Evolutionary conservation across 1,140 invertebrate species (phyloP).

Genomic region (Lucilia sericata): DNA sequence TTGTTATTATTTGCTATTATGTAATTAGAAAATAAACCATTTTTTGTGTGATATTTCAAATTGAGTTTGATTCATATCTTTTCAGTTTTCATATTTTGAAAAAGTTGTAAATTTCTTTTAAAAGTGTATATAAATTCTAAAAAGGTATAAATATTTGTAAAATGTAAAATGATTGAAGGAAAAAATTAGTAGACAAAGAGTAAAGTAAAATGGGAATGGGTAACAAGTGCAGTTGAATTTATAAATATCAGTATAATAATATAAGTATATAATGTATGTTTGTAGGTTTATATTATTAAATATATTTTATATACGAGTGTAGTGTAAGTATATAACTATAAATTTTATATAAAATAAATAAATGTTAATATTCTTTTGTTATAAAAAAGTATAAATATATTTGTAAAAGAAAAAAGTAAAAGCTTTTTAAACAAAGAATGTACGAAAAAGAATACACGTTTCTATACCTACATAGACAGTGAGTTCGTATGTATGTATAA

Average conservation of each 20-base stretch:
- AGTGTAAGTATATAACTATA: background rate
- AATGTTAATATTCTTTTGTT: background rate
- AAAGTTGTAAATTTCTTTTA: background rate
- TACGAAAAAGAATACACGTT: no score
- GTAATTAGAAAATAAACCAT: conserved; percentile 13
- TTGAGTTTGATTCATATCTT: background rate
- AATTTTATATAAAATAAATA: background rate
- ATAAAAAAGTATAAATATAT: background rate
- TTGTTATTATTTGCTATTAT: background rate
- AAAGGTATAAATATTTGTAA: conserved; percentile 15
- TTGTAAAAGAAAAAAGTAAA: background rate
- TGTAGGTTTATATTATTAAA: background rate
- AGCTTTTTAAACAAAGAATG: no score
- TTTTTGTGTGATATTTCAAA: background rate
- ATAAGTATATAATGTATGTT: background rate
- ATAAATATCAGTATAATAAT: background rate
- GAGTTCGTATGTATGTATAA: background rate
- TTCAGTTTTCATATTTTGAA: background rate
- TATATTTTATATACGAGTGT: background rate
- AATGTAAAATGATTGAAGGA: background rate
- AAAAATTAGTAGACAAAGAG: background rate
- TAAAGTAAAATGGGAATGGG: background rate
- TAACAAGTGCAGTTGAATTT: no score
- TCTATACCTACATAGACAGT: no score
- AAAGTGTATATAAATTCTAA: conserved; percentile 18